Evolutionary conservation across 2,888 invertebrate species (phyloP).

Genomic region (Bembecia ichneumoniformis): DNA sequence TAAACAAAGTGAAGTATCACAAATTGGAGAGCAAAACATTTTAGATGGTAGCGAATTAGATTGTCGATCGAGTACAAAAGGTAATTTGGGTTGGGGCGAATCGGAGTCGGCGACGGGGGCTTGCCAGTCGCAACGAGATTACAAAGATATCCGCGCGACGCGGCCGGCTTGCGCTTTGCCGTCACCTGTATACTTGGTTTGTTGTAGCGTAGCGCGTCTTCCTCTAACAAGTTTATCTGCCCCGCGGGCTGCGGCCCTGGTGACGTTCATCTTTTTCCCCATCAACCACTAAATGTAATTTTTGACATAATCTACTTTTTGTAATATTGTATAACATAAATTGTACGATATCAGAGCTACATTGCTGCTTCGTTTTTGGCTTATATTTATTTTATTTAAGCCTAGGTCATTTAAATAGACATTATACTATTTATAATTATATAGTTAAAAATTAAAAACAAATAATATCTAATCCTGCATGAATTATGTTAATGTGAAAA

Average conservation of each 20-base stretch:
- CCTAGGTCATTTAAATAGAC: too few relatives aligned
- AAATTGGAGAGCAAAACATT: constrained; percentile 45
- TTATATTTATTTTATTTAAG: too few relatives aligned
- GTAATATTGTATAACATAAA: neutral
- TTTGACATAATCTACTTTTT: constrained; percentile 21
- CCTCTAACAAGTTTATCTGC: constrained; percentile 69
- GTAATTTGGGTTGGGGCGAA: constrained; percentile 55
- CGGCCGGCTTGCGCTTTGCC: constrained; percentile 38
- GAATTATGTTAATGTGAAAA: too few relatives aligned
- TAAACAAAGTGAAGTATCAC: constrained; percentile 25
- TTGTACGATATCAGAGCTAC: neutral
- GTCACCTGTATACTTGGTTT: constrained; percentile 17
- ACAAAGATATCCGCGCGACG: constrained; percentile 39
- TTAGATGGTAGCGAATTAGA: constrained; percentile 51
- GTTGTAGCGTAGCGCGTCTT: constrained; percentile 43
- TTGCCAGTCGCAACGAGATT: constrained; percentile 47
- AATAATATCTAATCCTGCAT: too few relatives aligned
- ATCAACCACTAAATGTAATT: constrained; percentile 52
- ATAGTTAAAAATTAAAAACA: too few relatives aligned
- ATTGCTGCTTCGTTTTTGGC: neutral
- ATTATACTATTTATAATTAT: too few relatives aligned
- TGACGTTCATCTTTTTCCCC: constrained; percentile 51
- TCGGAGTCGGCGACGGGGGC: constrained; percentile 55
- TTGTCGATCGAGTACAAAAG: constrained; percentile 59
- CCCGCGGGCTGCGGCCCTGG: constrained; percentile 55